Evolutionary conservation across 2,113 vertebrate species (phyloP).

Genomic region (Tychaedon coryphoeus): DNA sequence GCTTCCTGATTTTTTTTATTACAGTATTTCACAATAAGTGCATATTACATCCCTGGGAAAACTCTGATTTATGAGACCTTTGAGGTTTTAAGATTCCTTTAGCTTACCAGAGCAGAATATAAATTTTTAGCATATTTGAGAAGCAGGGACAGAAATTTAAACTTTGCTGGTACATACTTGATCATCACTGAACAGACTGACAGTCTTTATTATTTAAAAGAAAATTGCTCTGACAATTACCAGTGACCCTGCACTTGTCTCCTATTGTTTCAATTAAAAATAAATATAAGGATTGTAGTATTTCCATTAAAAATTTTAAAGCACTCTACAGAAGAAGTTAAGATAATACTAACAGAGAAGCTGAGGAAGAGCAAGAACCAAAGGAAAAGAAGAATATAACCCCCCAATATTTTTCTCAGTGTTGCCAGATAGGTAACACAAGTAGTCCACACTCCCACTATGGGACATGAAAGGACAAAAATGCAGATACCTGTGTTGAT

Average conservation of each 20-base stretch:
- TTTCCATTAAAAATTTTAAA: not conserved
- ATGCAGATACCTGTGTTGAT: not conserved
- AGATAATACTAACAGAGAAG: not conserved
- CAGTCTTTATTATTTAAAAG: not conserved
- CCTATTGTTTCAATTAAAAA: not conserved
- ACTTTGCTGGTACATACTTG: not conserved
- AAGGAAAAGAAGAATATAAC: not conserved
- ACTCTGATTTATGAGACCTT: not conserved
- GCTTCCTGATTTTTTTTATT: not conserved
- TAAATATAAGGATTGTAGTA: not conserved
- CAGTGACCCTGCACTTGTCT: not conserved
- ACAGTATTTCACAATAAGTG: not conserved
- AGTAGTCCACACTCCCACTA: not conserved
- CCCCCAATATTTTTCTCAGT: accelerated
- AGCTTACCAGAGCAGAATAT: not conserved
- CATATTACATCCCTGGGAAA: not conserved
- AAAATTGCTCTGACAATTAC: not conserved
- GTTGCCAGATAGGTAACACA: not conserved
- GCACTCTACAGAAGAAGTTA: not conserved
- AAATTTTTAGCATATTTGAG: not conserved
- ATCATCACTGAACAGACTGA: not conserved
- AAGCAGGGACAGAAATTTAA: not conserved
- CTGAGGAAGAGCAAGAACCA: not conserved
- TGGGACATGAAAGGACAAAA: not conserved
- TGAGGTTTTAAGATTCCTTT: not conserved